A percentile compares a stretch with the other conserved stretches of the same genome.
phyloP scores from a whole-genome alignment of 2,113 vertebrate genomes.

The Psilopogon haemacephalus region DNA sequence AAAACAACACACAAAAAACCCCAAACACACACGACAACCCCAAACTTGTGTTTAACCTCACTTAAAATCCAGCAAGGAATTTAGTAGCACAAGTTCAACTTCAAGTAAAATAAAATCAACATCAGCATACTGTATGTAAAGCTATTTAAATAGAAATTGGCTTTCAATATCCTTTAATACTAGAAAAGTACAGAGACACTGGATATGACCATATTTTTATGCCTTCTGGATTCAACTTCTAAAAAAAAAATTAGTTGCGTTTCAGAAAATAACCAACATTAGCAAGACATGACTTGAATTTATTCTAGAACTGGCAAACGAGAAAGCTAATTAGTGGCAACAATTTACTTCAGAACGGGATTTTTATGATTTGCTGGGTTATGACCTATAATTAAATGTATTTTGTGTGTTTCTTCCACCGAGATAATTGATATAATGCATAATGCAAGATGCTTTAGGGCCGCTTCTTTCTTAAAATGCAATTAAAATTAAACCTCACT shows the following conservation, averaged over 20 bases:
- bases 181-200: not conserved
- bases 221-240: not conserved
- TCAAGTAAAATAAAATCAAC: not conserved
- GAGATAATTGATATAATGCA: conserved; percentile 72
- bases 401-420: conserved; percentile 71
- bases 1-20: no score
- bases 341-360: conserved; percentile 71
- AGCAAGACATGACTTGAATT: conserved; percentile 52
- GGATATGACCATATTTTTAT: not conserved
- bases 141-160: not conserved
- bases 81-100: fast-evolving
- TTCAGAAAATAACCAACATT: conserved; percentile 63
- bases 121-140: not conserved
- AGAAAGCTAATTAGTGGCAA: conserved; percentile 74
- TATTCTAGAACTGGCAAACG: conserved; percentile 67
- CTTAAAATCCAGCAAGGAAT: no score
- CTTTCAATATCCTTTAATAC: not conserved
- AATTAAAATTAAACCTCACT: conserved; percentile 68
- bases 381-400: conserved; percentile 76
- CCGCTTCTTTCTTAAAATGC: conserved; percentile 55
- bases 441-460: conserved; percentile 59
- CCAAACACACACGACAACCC: no score
- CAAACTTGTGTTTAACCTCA: no score
- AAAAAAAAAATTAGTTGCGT: conserved; percentile 46
- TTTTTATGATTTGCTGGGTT: conserved; percentile 75